Conservation (phyloP, 1,140 invertebrate species). For the Drosophila pandora region DNA sequence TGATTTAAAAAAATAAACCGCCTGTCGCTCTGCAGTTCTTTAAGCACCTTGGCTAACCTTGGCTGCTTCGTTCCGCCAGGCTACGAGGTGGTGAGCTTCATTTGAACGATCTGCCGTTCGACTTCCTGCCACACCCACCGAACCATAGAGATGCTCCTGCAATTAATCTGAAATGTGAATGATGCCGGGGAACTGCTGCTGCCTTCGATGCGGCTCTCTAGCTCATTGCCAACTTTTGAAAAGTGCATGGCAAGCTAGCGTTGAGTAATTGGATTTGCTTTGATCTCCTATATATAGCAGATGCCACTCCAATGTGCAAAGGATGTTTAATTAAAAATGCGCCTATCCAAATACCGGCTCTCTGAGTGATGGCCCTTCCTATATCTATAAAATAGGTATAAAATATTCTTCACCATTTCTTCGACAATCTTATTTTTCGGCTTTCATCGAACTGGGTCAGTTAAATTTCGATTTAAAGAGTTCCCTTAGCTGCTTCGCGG, state of each 20-base stretch:
- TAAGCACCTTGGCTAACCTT: too few relatives aligned
- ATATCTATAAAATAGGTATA: neutral
- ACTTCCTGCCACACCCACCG: constrained; percentile 74
- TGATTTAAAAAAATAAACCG: too few relatives aligned
- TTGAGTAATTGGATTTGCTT: constrained; percentile 77
- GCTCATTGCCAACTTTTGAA: constrained; percentile 76
- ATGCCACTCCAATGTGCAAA: constrained; percentile 61
- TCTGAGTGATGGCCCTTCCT: neutral
- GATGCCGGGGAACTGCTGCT: constrained; percentile 17
- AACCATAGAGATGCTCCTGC: constrained; percentile 32
- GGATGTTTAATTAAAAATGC: constrained; percentile 55
- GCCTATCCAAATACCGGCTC: constrained; percentile 47
- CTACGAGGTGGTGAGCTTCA: constrained; percentile 19
- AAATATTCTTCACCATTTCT: neutral
- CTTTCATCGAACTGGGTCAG: constrained; percentile 44
- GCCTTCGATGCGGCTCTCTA: constrained; percentile 62
- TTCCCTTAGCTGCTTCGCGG: constrained; percentile 1
- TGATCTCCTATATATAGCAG: constrained; percentile 75
- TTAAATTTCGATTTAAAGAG: constrained; percentile 22
- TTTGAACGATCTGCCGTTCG: constrained; percentile 45
- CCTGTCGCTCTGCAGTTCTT: too few relatives aligned
- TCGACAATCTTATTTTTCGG: neutral
- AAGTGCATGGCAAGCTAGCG: constrained; percentile 59
- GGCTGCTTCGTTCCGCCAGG: constrained; percentile 4
- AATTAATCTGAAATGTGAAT: constrained; percentile 68